A percentile compares a stretch with the other conserved stretches of the same genome.
Conservation (phyloP, 2,888 invertebrate genomes). For the Notocelia uddmanniana region DNA sequence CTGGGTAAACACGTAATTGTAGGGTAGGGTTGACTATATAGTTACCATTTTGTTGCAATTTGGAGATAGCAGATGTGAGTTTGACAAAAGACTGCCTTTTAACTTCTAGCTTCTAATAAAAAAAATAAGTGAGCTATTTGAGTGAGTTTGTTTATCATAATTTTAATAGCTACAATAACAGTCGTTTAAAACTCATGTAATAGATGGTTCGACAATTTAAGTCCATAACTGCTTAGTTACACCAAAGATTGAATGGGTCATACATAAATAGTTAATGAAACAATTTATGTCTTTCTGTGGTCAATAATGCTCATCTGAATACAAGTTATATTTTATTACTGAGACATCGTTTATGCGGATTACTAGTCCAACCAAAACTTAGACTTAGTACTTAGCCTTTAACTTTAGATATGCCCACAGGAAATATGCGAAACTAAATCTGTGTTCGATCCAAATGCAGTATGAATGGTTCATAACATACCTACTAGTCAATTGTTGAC, state of each 20-base stretch:
- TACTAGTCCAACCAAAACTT: too few relatives aligned
- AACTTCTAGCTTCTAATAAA: neutral
- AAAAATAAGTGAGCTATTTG: neutral
- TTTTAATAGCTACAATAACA: neutral
- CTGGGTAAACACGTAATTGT: slow-evolving; percentile 74
- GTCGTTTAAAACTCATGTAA: neutral
- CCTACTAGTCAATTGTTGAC: neutral
- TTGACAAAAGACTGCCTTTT: slow-evolving; percentile 40
- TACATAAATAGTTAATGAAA: too few relatives aligned
- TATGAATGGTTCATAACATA: neutral
- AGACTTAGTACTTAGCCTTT: too few relatives aligned
- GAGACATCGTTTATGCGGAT: too few relatives aligned
- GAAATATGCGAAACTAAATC: neutral
- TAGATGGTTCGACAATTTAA: neutral
- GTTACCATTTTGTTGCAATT: slow-evolving; percentile 43
- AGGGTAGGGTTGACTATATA: slow-evolving; percentile 58
- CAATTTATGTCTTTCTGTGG: too few relatives aligned
- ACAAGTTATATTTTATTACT: too few relatives aligned
- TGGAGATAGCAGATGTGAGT: slow-evolving; percentile 40
- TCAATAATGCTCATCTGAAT: too few relatives aligned
- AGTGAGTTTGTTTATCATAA: neutral
- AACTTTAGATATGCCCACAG: too few relatives aligned
- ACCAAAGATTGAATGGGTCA: too few relatives aligned
- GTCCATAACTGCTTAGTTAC: neutral
- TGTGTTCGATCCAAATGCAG: too few relatives aligned